Base-by-base conservation (phyloP, 2,888 invertebrate species). In the Laspeyria flexula region DNA sequence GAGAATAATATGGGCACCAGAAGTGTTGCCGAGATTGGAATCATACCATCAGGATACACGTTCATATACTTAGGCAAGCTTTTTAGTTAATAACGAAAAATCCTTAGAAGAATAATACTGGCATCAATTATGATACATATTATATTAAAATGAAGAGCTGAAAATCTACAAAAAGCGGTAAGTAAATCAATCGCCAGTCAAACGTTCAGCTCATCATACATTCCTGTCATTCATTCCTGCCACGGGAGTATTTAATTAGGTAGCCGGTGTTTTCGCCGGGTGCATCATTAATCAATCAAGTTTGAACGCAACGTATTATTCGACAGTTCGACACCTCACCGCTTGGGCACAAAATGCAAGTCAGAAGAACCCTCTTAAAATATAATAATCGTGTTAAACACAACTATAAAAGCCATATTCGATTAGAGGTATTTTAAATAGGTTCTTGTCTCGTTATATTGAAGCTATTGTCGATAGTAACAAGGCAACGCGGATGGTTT, bases 371-470 rank as follows among this genome's bases (percentile, higher is more conserved):
- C 85, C 86, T 90, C 85, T 90, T 90, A 89, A 89, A 91, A 89
- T 89, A 88, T 91, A 90, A 91, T 90, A 92, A 91, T 91, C 88
- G 87, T 88, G 92, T 90, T 91, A 91, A 92, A 91, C 85, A 86
- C 83, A 82, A 82, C 84, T 82, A 88, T 86, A 91, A 90, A 90
- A 89, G 83, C 88, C 86, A 86, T 88, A 88, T 89, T 88, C 90
- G 90, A 86, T 90, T 89, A 88, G 79, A 82, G 72, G 77, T 79
- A 82, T 85, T 86, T 88, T 86, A 86, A 90, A 91, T 88, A 84
- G 85, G 84, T 88, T 87, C 79, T 79, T 82, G 85, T 84, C 90
- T 89, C 80, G 87, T 89, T 90, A 89, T 85, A 83, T 85, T 69
- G 70, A 54, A 57, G 70, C 81, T 65, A 83, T 89, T 89, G 88